Evolutionary conservation across 2,797 vertebrate genomes (phyloP).

Genomic region (Hemibagrus guttatus): DNA sequence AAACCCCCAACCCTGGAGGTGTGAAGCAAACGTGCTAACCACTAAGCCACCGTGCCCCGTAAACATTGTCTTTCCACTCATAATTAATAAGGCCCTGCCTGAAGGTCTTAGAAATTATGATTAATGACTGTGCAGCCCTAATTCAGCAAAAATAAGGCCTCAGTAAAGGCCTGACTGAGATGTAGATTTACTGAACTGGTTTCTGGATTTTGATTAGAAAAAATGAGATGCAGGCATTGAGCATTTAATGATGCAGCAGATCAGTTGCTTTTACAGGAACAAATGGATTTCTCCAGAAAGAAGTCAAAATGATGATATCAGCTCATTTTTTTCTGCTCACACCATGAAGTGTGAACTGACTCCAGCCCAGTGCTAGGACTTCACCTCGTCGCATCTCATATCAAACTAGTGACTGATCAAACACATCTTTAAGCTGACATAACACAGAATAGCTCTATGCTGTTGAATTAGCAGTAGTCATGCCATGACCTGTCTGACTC

Average conservation of each 20-base stretch:
- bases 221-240: slow-evolving; percentile 16
- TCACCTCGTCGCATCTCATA: slow-evolving; percentile 8
- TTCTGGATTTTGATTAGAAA: slow-evolving; percentile 23
- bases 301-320: neutral
- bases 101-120: neutral
- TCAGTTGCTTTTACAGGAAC: slow-evolving; percentile 27
- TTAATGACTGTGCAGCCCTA: neutral
- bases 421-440: slow-evolving; percentile 28
- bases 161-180: slow-evolving; percentile 16
- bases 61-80: neutral
- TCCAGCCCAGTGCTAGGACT: neutral
- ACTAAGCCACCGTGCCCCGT: no score
- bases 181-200: slow-evolving; percentile 24
- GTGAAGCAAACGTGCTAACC: no score
- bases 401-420: slow-evolving; percentile 13
- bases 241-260: neutral
- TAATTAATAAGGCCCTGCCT: neutral
- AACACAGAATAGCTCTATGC: slow-evolving; percentile 34
- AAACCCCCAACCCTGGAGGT: no score
- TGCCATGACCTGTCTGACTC: neutral
- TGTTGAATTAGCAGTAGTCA: neutral
- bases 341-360: neutral
- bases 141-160: neutral
- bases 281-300: slow-evolving; percentile 1
- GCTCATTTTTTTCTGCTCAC: slow-evolving; percentile 10